Conservation (phyloP, 2,888 invertebrate genomes). For the Lycaena phlaeas region DNA sequence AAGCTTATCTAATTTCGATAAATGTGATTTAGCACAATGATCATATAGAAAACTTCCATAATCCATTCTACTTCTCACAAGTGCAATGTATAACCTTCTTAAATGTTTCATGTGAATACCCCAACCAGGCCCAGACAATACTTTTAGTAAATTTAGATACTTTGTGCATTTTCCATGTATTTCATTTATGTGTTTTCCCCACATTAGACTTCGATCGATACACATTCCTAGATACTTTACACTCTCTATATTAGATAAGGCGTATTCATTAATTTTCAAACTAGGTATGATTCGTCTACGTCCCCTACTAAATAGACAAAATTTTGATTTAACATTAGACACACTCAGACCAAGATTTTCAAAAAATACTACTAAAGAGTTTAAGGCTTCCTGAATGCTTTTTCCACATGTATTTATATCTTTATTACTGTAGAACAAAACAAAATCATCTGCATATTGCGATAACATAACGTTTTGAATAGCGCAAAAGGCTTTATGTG, state of each 20-base stretch:
- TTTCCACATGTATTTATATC: background rate
- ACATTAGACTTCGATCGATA: background rate
- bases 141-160: background rate
- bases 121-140: too few species aligned
- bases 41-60: too few species aligned
- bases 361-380: too few species aligned
- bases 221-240: background rate
- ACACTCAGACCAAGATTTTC: background rate
- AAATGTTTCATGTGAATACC: too few species aligned
- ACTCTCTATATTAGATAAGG: background rate
- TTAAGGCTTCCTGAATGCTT: background rate
- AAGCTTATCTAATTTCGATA: conserved; percentile 8
- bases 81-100: too few species aligned
- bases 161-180: background rate
- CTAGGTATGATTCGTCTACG: background rate
- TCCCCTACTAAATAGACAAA: background rate
- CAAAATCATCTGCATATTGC: background rate
- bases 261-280: background rate
- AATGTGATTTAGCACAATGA: background rate
- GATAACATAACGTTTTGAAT: too few species aligned
- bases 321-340: background rate
- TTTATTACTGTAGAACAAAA: background rate
- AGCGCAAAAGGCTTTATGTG: too few species aligned
- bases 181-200: background rate
- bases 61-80: too few species aligned